A percentile compares a stretch with the other conserved stretches of the same genome.
These are phyloP conservation scores for Ctenomys sociabilis DNA, from an alignment of 2,113 vertebrate genomes.

Conservation along the genomic window DNA sequence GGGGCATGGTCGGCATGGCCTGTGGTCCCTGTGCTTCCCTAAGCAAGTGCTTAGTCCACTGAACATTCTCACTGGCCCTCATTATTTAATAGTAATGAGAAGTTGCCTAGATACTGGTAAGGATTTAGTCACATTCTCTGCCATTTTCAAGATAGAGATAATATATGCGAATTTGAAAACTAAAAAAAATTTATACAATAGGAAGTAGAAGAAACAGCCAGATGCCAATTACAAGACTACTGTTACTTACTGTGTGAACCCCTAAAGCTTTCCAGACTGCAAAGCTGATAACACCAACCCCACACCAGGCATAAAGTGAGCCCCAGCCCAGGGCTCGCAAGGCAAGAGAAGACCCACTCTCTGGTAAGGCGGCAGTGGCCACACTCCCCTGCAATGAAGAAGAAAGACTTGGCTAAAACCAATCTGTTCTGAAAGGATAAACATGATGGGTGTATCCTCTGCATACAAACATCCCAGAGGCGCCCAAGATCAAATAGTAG, in stretches of 20 bases:
- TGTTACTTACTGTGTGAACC: conserved; percentile 92
- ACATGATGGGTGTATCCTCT: not conserved
- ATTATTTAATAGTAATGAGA: not conserved
- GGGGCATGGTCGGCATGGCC: no score
- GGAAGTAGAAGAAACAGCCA: not conserved
- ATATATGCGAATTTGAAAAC: not conserved
- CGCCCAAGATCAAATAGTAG: not conserved
- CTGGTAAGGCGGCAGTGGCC: conserved; percentile 88
- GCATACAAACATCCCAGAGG: not conserved
- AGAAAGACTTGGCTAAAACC: conserved; percentile 31
- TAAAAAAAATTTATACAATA: not conserved
- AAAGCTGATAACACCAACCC: conserved; percentile 92
- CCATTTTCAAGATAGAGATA: not conserved
- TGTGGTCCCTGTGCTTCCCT: no score
- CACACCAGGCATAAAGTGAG: conserved; percentile 93
- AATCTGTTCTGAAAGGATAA: not conserved
- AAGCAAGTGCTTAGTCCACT: no score
- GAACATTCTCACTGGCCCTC: no score
- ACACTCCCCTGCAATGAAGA: conserved; percentile 87
- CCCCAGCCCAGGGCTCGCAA: conserved; percentile 95
- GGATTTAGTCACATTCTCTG: conserved; percentile 25
- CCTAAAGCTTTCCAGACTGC: conserved; percentile 92
- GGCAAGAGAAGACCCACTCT: conserved; percentile 93
- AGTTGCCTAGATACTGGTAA: not conserved
- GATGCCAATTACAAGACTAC: not conserved